phyloP scores from a whole-genome alignment of 1,140 invertebrate genomes.

The Microplitis demolitor region DNA sequence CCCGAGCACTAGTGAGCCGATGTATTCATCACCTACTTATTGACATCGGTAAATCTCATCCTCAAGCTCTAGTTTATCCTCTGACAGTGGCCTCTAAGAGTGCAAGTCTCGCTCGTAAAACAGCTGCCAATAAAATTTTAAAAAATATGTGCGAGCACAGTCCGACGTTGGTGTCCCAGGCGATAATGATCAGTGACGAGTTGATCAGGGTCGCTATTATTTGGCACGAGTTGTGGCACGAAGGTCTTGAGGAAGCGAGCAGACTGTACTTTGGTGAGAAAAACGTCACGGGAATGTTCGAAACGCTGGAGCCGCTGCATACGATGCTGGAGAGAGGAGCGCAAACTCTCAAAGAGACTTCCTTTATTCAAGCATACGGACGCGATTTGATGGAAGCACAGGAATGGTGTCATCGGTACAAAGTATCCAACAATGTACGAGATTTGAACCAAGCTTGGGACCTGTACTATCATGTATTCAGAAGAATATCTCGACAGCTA shows the following conservation, averaged over 20 bases:
- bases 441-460: conserved; percentile 99
- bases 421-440: conserved; percentile 81
- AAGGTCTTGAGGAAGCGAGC: conserved; percentile 97
- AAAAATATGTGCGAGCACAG: conserved; percentile 96
- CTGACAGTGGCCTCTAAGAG: conserved; percentile 97
- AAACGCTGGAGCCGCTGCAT: conserved; percentile 93
- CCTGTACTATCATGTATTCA: conserved; percentile 97
- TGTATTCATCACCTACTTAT: conserved; percentile 92
- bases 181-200: conserved; percentile 94
- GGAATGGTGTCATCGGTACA: conserved; percentile 91
- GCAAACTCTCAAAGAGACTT: conserved; percentile 95
- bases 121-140: conserved; percentile 93
- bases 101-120: conserved; percentile 78
- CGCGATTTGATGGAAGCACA: conserved; percentile 91
- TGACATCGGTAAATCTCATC: conserved; percentile 91
- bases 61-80: conserved; percentile 92
- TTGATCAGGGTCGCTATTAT: conserved; percentile 97
- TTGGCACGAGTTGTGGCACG: conserved; percentile 99
- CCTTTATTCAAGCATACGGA: conserved; percentile 95
- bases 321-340: conserved; percentile 91
- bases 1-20: conserved; percentile 81
- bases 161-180: conserved; percentile 88
- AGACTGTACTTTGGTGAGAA: conserved; percentile 93
- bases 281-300: conserved; percentile 95
- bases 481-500: conserved; percentile 91